Evolutionary conservation across 2,113 vertebrate species (phyloP).

Genomic region (Tragelaphus scriptus): DNA sequence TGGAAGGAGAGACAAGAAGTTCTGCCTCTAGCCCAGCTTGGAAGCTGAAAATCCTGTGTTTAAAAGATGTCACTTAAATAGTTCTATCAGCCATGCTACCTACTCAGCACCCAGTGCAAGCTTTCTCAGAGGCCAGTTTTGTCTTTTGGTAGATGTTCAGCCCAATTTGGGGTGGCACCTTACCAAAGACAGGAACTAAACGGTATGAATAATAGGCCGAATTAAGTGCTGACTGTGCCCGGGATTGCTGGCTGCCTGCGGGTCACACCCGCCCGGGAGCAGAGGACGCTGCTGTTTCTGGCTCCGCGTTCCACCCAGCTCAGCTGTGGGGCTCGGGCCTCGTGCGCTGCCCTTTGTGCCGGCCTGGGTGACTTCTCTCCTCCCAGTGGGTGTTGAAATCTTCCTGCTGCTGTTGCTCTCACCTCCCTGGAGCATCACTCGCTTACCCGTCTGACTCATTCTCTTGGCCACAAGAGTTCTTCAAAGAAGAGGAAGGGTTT

Average conservation of each 20-base stretch:
- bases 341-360: accelerated
- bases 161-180: not conserved
- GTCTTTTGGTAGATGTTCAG: not conserved
- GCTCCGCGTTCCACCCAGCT: accelerated
- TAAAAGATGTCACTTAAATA: not conserved
- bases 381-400: not conserved
- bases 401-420: not conserved
- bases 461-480: not conserved
- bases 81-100: not conserved
- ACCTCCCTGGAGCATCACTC: not conserved
- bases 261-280: not conserved
- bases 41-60: not conserved
- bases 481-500: not conserved
- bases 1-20: not conserved
- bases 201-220: not conserved
- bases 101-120: not conserved
- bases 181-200: not conserved
- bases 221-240: not conserved
- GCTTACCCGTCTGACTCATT: not conserved
- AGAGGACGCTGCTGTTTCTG: not conserved
- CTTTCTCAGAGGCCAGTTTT: not conserved
- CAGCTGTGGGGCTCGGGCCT: not conserved
- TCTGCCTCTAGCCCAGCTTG: not conserved
- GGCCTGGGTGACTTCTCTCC: not conserved
- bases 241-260: not conserved